Base-by-base conservation (phyloP, 1,140 invertebrate genomes). In the Philotrypesis tridentata region DNA sequence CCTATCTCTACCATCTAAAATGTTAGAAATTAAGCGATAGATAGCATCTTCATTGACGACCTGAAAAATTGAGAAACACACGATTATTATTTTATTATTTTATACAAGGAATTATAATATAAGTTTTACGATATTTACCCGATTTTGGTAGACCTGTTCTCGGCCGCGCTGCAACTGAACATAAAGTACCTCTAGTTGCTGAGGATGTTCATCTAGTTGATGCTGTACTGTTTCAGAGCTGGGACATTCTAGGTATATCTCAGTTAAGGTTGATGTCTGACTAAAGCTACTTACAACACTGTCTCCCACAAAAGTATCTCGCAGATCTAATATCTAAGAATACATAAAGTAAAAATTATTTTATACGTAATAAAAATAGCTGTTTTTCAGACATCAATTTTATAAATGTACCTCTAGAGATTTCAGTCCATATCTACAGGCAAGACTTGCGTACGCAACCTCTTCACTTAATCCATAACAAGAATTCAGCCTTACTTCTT, bases 381-480 rank as follows among this genome's bases (percentile, higher is more conserved):
- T 55, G 29, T 61, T 75, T 75, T n/a, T 21, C 55, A 23, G 5
- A 40, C 21, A 21, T 48, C 17, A 1, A 5, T 33, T 65, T 7
- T 31, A 48, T 14, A 25, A 73, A 70, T 25, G 85, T 90, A 95
- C 95, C 92, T 95, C 92, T 9, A 96, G 87, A 23, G 91, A 90
- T 87, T 92, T 92, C 85, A 96, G 96, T n/a, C 95, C 95, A 89
- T 95, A 95, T 86, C 94, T 91, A 11, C 94, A 93, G 0, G 95
- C 94, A 61, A 96, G 93, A 85, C 95, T 95, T 21, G 94, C 93
- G 88, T 96, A 96, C 0, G 95, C 95, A 21, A 96, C 93, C 87
- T 95, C 96, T 87, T 96, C 95, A 27, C 92, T 92, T 75, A 96
- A 88, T 78, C 92, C 90, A 70, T 89, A 87, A 88, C 95, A 96